Conservation (phyloP, 2,113 vertebrate genomes). For the Onychostoma macrolepis region DNA sequence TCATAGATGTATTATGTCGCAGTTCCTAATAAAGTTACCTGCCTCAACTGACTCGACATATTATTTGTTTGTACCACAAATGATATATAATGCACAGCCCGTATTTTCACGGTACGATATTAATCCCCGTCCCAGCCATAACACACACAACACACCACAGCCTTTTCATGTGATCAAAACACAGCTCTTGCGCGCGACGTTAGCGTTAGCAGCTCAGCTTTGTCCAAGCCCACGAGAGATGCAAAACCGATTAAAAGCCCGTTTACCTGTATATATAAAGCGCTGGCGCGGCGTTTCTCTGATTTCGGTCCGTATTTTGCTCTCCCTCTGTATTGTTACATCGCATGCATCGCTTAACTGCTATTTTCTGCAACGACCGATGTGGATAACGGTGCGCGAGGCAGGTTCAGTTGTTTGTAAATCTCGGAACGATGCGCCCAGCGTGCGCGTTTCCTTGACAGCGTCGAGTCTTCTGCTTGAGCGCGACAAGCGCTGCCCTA, state of each 20-base stretch:
- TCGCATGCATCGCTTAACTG: not conserved
- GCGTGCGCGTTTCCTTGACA: constrained; percentile 64
- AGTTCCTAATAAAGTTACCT: not conserved
- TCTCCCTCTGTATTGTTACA: not conserved
- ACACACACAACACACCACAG: not conserved
- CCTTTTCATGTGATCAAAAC: not conserved
- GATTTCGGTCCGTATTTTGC: not conserved
- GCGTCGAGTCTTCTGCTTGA: constrained; percentile 51
- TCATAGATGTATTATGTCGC: not conserved
- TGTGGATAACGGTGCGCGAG: constrained; percentile 34
- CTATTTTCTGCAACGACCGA: constrained; percentile 26
- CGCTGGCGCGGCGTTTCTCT: not conserved
- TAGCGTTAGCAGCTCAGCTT: constrained; percentile 51
- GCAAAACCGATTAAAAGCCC: constrained; percentile 46
- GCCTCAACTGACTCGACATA: not conserved
- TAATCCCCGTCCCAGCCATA: not conserved
- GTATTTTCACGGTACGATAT: not conserved
- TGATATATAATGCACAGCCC: not conserved
- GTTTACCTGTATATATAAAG: constrained; percentile 52
- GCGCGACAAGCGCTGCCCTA: constrained; percentile 37
- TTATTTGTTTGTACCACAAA: constrained; percentile 8
- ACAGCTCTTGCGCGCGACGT: not conserved
- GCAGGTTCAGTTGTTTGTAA: constrained; percentile 42
- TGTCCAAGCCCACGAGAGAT: constrained; percentile 15
- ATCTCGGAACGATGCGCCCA: constrained; percentile 45